phyloP scores from a whole-genome alignment of 2,888 invertebrate genomes.

The Nineta flava region DNA sequence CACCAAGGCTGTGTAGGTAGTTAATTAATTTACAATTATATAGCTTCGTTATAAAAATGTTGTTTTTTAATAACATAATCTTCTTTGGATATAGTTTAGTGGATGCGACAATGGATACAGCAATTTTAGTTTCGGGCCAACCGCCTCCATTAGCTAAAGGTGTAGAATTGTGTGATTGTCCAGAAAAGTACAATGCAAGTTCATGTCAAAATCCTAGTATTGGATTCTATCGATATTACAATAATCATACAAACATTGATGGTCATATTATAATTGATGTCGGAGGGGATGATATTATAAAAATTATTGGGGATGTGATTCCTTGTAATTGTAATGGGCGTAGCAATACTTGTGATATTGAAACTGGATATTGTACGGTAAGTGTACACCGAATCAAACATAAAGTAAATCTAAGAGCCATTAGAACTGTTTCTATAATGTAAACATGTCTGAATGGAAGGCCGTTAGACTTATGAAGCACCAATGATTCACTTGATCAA shows the following conservation, averaged over 20 bases:
- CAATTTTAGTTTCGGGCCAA: conserved; percentile 48
- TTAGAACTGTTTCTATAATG: too few species aligned
- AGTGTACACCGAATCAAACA: conserved; percentile 16
- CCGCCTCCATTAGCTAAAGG: conserved; percentile 56
- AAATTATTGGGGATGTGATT: conserved; percentile 52
- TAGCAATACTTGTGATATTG: conserved; percentile 60
- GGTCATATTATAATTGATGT: conserved; percentile 62
- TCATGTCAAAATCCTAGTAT: conserved; percentile 82
- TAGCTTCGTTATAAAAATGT: too few species aligned
- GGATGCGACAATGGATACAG: conserved; percentile 71
- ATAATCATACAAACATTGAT: conserved; percentile 33
- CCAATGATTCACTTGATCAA: too few species aligned
- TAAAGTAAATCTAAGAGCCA: too few species aligned
- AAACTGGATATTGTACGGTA: conserved; percentile 75
- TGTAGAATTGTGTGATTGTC: conserved; percentile 77
- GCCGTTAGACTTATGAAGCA: too few species aligned
- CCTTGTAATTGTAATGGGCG: conserved; percentile 72
- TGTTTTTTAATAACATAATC: conserved; percentile 6
- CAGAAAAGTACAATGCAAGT: conserved; percentile 60
- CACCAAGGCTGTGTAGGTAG: conserved; percentile 36
- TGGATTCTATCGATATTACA: conserved; percentile 69
- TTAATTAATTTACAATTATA: conserved; percentile 2
- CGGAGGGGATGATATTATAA: neutral
- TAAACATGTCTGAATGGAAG: too few species aligned
- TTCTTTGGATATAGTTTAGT: conserved; percentile 34